Percentiles rank a stretch among this genome's conserved stretches.
phyloP scores from a whole-genome alignment of 2,797 vertebrate species.

The Anolis apletophallus region DNA sequence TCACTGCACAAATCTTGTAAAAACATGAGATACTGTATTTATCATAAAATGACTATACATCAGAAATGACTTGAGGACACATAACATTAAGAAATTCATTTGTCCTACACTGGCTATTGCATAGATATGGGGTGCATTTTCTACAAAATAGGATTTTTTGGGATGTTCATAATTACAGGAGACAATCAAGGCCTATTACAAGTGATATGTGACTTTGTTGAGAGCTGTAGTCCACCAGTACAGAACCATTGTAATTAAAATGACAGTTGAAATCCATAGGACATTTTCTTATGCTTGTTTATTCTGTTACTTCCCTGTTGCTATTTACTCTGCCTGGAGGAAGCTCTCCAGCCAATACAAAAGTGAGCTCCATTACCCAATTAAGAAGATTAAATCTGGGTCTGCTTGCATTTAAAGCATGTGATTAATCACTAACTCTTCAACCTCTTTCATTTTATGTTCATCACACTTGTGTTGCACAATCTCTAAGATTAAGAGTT shows the following conservation, averaged over 20 bases:
- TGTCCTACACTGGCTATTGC: background rate
- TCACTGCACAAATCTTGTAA: no score
- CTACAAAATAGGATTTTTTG: background rate
- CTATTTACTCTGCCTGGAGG: background rate
- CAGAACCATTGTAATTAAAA: background rate
- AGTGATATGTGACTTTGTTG: no score
- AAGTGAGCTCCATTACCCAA: background rate
- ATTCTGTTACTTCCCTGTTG: background rate
- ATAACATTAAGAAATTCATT: background rate
- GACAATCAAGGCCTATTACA: background rate
- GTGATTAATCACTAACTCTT: background rate
- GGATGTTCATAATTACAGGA: background rate
- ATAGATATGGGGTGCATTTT: background rate
- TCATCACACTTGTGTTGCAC: background rate
- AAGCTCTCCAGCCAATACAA: background rate
- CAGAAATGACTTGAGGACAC: background rate
- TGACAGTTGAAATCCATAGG: background rate
- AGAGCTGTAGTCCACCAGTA: no score
- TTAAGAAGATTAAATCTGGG: background rate
- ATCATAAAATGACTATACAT: no score
- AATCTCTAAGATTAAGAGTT: background rate
- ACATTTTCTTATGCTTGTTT: background rate
- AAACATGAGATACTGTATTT: no score
- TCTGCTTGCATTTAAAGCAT: background rate
- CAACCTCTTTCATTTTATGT: background rate